Evolutionary conservation across 2,113 vertebrate genomes (phyloP), one percentile per base, ranked within the genome.

Genomic region (Cavia porcellus): DNA sequence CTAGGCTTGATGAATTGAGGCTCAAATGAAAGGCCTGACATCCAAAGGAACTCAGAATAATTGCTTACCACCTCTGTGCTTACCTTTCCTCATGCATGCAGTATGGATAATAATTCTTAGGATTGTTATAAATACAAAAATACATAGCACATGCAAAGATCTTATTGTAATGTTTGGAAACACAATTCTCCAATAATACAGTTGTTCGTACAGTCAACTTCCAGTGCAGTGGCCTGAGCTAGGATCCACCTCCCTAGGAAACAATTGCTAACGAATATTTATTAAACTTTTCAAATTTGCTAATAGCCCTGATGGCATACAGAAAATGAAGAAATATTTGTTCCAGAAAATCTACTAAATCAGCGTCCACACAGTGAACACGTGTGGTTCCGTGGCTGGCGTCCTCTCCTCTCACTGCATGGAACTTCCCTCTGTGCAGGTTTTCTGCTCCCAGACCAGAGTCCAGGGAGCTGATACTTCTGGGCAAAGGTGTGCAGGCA

Each of bases 81-180:
- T 86, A 83, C 32, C 50, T 22, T 17, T 86, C 42, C 57, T 62
- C 5, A 25, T 47, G 7, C 38, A 8, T 42, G 64, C 14, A 83
- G 42, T 45, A 4, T 5, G 45, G 24, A 83, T 32, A 47, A 20
- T 32, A 64, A 57, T 47, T 83, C 12, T 59, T 30, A 92, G 4
- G 11, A 75, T 97, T 70, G 45, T 20, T 80, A 10, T 32, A 95
- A 75, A 5, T 64, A n/a, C 47, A 24, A 90, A 97, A 68, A 84
- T 42, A 68, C 20, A 42, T 15, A 85, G 32, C 25, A 5, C 1
- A 38, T 75, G 30, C 5, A 66, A 92, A 89, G 24, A 45, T 62
- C 28, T 90, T 68, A 84, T 32, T 17, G 92, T 72, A 79, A 35
- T n/a, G 3, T 20, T 74, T 55, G 4, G 38, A 80, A 89, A 52